phyloP scores from a whole-genome alignment of 2,888 invertebrate species.

The Linhomoeus sp. region DNA sequence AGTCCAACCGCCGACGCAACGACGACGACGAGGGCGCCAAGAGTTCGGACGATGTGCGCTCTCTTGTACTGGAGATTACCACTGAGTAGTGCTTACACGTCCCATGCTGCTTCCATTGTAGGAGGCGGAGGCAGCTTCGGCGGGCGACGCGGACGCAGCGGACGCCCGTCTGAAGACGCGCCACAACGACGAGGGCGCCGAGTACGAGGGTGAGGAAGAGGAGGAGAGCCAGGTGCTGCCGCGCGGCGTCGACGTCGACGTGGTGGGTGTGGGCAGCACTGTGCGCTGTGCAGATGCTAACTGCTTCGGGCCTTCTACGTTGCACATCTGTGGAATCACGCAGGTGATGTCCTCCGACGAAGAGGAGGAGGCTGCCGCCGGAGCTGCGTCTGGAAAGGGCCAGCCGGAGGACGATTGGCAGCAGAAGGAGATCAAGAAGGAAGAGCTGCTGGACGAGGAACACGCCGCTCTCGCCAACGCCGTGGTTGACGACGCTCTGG shows the following conservation, averaged over 20 bases:
- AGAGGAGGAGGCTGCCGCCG: conserved; percentile 42
- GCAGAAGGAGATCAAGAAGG: conserved; percentile 6
- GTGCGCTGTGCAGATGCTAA: too few species aligned
- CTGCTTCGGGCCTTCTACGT: too few species aligned
- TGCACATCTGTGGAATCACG: too few species aligned
- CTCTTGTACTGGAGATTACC: neutral
- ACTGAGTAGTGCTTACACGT: too few species aligned
- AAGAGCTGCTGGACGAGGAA: conserved; percentile 2
- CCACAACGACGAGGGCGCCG: conserved; percentile 13
- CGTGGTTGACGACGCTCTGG: too few species aligned
- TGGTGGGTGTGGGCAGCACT: conserved; percentile 4
- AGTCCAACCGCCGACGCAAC: neutral
- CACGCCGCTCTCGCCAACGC: too few species aligned
- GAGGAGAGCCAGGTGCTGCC: conserved; percentile 31
- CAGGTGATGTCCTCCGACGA: conserved; percentile 26
- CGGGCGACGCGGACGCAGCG: conserved; percentile 44
- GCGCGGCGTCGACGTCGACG: conserved; percentile 6
- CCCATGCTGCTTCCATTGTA: neutral
- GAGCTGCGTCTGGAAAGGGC: conserved; percentile 39
- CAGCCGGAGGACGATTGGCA: conserved; percentile 6
- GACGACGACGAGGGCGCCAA: neutral
- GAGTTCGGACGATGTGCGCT: neutral
- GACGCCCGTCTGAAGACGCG: neutral
- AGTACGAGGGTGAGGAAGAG: conserved; percentile 36
- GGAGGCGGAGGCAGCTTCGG: conserved; percentile 25